These are phyloP conservation scores for Amniataba percoides DNA, from an alignment of 2,797 vertebrate species.

Conservation along the genomic window DNA sequence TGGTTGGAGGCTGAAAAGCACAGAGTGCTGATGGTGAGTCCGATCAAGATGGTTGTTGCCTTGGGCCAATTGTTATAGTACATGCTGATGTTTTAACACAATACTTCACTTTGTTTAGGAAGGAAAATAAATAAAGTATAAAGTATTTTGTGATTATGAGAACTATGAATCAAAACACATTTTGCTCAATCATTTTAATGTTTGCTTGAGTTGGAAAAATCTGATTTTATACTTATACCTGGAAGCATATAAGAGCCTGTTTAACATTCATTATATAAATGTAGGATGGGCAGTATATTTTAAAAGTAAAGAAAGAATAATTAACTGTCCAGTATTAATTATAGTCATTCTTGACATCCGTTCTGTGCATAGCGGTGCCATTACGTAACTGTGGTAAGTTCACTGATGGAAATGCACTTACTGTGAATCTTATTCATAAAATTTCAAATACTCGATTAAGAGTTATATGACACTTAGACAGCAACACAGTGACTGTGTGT, in stretches of 20 bases:
- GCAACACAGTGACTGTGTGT: not conserved
- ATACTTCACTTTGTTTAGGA: not conserved
- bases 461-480: not conserved
- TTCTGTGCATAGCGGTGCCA: not conserved
- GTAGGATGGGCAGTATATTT: not conserved
- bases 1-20: constrained; percentile 20
- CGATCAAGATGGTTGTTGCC: constrained; percentile 27
- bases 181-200: not conserved
- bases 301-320: not conserved
- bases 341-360: not conserved
- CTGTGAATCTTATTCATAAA: not conserved
- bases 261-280: constrained; percentile 1
- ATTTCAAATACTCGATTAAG: constrained; percentile 2
- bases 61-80: not conserved
- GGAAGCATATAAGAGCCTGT: not conserved
- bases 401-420: not conserved
- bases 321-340: not conserved
- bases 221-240: not conserved
- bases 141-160: not conserved
- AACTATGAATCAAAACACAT: constrained; percentile 1
- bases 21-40: constrained; percentile 13
- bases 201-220: not conserved
- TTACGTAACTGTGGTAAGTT: not conserved
- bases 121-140: not conserved
- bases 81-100: constrained; percentile 12